Conservation (phyloP, 2,888 invertebrate genomes). For the Quadriops clusia region DNA sequence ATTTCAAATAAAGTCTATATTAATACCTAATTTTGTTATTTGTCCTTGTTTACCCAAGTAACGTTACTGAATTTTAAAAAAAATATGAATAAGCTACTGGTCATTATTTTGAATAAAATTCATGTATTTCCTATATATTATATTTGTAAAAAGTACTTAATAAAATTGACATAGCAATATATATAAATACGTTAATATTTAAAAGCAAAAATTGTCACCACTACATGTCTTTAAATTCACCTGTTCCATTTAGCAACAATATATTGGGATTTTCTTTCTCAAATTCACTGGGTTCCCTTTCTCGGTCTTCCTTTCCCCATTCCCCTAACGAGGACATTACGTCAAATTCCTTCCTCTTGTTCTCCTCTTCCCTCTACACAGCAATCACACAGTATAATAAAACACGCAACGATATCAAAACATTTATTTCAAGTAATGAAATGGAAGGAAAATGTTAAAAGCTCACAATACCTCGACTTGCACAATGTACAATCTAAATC, state of each 20-base stretch:
- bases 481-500: too few relatives aligned
- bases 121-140: too few relatives aligned
- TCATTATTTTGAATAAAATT: too few relatives aligned
- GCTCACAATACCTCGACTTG: neutral
- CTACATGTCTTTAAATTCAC: conserved; percentile 68
- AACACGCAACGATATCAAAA: conserved; percentile 10
- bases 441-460: conserved; percentile 3
- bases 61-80: too few relatives aligned
- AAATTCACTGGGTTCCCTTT: conserved; percentile 61
- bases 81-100: too few relatives aligned
- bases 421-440: conserved; percentile 11
- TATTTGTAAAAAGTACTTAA: too few relatives aligned
- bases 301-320: conserved; percentile 61
- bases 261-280: conserved; percentile 72
- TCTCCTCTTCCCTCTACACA: conserved; percentile 56
- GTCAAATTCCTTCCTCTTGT: conserved; percentile 54
- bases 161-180: too few relatives aligned
- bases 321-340: conserved; percentile 63
- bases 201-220: conserved; percentile 1
- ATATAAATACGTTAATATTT: too few relatives aligned
- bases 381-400: conserved; percentile 15
- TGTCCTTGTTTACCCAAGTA: too few relatives aligned
- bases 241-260: conserved; percentile 58
- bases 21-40: too few relatives aligned
- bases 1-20: too few relatives aligned